phyloP scores from a whole-genome alignment of 2,888 invertebrate genomes.

The Anthrax anthrax region DNA sequence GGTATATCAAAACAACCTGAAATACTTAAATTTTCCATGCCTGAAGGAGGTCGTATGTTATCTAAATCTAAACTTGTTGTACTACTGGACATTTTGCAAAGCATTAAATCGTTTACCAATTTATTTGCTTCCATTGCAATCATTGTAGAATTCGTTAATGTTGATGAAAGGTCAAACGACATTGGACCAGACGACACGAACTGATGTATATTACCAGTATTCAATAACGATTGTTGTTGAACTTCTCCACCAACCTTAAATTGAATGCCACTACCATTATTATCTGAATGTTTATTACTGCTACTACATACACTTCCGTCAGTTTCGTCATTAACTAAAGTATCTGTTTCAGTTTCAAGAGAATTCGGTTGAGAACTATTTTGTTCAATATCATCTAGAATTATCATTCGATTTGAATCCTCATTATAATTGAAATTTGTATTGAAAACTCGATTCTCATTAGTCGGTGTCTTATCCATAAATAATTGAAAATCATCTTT shows the following conservation, averaged over 20 bases:
- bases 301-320: constrained; percentile 1
- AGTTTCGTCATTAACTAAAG: constrained; percentile 18
- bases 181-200: constrained; percentile 21
- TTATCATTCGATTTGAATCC: background rate
- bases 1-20: constrained; percentile 39
- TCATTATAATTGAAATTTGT: background rate
- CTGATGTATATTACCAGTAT: constrained; percentile 9
- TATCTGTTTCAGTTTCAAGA: constrained; percentile 24
- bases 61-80: constrained; percentile 56
- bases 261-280: constrained; percentile 15
- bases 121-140: constrained; percentile 65
- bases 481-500: constrained; percentile 15
- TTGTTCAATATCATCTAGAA: background rate
- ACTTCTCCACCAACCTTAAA: constrained; percentile 30
- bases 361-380: constrained; percentile 20
- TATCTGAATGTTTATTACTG: background rate
- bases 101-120: constrained; percentile 41
- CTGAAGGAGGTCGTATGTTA: constrained; percentile 60
- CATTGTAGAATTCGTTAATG: constrained; percentile 53
- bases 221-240: constrained; percentile 15
- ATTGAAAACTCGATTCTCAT: constrained; percentile 16
- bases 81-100: constrained; percentile 40
- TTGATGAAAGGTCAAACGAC: constrained; percentile 40
- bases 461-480: constrained; percentile 26
- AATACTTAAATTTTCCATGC: constrained; percentile 51